phyloP scores from a whole-genome alignment of 2,888 invertebrate species.

The Yponomeuta sedellus region DNA sequence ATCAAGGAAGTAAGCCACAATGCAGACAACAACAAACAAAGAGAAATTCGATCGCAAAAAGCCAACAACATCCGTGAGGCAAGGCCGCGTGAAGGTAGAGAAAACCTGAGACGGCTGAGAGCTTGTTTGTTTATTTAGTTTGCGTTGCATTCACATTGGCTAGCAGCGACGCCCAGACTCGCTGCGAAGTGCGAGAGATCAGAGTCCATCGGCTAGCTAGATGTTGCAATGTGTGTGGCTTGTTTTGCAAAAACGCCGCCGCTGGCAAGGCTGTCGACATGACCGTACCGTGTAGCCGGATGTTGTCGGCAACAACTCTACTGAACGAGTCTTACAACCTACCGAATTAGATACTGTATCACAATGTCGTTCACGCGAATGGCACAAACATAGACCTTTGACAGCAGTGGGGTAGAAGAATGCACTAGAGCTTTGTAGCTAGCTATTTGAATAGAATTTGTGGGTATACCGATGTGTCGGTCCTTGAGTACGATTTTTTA shows the following conservation, averaged over 20 bases:
- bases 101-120: slow-evolving; percentile 22
- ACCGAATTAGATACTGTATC: no score
- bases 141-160: background rate
- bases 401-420: no score
- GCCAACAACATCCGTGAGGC: slow-evolving; percentile 21
- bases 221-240: slow-evolving; percentile 49
- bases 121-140: slow-evolving; percentile 20
- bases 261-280: slow-evolving; percentile 58
- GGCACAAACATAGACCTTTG: no score
- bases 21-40: slow-evolving; percentile 5
- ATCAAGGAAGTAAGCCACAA: background rate
- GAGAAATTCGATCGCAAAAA: slow-evolving; percentile 11
- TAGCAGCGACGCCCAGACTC: background rate
- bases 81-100: slow-evolving; percentile 20
- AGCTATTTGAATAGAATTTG: no score
- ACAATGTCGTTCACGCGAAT: no score
- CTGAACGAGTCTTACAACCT: no score
- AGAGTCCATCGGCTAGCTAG: slow-evolving; percentile 25
- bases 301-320: slow-evolving; percentile 25
- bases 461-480: no score
- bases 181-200: background rate
- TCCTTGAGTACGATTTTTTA: no score
- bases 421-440: no score
- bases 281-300: slow-evolving; percentile 31
- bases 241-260: slow-evolving; percentile 64